Conservation (phyloP, 2,113 vertebrate genomes). For the Ovibos moschatus region DNA sequence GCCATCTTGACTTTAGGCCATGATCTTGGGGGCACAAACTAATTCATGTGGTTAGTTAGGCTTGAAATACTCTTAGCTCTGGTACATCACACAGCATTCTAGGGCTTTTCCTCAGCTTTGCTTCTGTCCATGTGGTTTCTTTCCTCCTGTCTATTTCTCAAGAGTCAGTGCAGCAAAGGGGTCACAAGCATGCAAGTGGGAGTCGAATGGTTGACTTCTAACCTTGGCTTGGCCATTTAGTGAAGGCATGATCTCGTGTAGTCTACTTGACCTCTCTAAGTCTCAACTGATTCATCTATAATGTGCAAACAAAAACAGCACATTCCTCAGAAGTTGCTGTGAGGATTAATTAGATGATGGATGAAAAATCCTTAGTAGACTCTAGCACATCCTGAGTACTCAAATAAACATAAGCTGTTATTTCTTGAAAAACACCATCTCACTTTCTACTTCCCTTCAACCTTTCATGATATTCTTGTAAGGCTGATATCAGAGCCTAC, state of each 20-base stretch:
- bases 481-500: background rate
- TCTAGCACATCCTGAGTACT: background rate
- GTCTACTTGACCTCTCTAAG: background rate
- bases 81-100: background rate
- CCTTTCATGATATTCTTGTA: background rate
- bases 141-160: background rate
- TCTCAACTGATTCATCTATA: background rate
- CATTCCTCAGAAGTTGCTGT: background rate
- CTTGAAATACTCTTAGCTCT: background rate
- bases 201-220: background rate
- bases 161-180: background rate
- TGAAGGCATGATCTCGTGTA: background rate
- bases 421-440: background rate
- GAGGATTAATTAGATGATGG: background rate
- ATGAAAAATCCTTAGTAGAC: background rate
- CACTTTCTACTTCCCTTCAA: background rate
- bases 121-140: background rate
- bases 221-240: background rate
- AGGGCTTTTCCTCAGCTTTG: background rate
- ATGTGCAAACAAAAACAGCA: background rate
- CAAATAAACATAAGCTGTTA: background rate
- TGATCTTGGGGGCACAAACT: background rate
- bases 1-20: background rate
- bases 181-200: background rate
- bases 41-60: background rate